These are phyloP conservation scores for Macrostomum lignano DNA, from an alignment of 1,140 invertebrate genomes.

Conservation along the genomic window DNA sequence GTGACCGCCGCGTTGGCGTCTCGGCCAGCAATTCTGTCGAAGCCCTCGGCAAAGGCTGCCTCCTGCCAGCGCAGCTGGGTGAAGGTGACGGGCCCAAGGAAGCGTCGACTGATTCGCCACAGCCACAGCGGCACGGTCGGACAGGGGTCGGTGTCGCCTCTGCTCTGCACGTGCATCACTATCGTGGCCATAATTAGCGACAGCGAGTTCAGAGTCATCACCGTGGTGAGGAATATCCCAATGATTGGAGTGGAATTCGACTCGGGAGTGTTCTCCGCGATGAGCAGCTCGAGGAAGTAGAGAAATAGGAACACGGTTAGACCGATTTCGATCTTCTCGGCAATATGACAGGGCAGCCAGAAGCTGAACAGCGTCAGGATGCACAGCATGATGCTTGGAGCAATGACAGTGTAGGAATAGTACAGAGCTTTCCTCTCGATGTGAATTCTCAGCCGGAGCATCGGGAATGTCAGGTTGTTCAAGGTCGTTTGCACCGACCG, in stretches of 20 bases:
- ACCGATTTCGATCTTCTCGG: slow-evolving; percentile 23
- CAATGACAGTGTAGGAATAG: slow-evolving; percentile 24
- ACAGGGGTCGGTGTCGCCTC: neutral
- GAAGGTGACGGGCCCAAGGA: neutral
- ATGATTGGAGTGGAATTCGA: slow-evolving; percentile 23
- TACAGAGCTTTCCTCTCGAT: slow-evolving; percentile 8
- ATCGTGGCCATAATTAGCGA: slow-evolving; percentile 3
- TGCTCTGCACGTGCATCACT: neutral
- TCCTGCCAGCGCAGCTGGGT: too few species aligned
- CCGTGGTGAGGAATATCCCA: slow-evolving; percentile 9
- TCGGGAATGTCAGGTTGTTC: too few species aligned
- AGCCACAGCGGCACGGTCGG: neutral
- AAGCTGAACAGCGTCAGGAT: slow-evolving; percentile 20
- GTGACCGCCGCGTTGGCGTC: too few species aligned
- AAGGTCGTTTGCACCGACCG: too few species aligned
- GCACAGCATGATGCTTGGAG: slow-evolving; percentile 21
- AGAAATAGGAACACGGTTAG: slow-evolving; percentile 23
- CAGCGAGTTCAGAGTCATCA: slow-evolving; percentile 5
- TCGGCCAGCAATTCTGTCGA: too few species aligned
- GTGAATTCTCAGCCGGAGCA: slow-evolving; percentile 2
- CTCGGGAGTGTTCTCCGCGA: slow-evolving; percentile 25
- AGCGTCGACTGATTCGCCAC: neutral
- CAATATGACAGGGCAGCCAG: slow-evolving; percentile 18
- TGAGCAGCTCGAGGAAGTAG: slow-evolving; percentile 21
- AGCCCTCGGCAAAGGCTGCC: too few species aligned